A percentile compares a stretch with the other conserved stretches of the same genome.
Evolutionary conservation across 2,888 invertebrate genomes (phyloP).

Genomic region (Andrena camellia): DNA sequence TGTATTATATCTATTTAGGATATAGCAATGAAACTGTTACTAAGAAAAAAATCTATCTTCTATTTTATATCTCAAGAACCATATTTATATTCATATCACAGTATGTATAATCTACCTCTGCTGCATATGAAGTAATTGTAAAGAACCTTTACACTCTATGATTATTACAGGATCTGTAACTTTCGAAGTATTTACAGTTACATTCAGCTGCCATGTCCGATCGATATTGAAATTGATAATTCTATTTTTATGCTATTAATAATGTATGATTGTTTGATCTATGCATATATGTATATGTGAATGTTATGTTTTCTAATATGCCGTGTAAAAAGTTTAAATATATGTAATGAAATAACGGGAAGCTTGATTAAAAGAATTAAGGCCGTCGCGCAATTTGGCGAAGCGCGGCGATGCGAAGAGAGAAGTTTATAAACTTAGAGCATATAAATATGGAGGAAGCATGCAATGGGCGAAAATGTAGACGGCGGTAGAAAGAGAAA

Average conservation of each 20-base stretch:
- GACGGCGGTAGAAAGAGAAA: no score
- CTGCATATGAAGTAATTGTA: slow-evolving; percentile 5
- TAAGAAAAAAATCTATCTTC: neutral
- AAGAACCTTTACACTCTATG: neutral
- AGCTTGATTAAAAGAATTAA: neutral
- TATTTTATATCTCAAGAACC: neutral
- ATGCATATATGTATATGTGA: slow-evolving; percentile 21
- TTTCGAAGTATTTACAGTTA: slow-evolving; percentile 29
- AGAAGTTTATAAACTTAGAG: neutral
- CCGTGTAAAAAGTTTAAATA: slow-evolving; percentile 11
- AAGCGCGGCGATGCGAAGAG: no score
- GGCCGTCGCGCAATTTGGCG: no score
- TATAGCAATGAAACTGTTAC: slow-evolving; percentile 6
- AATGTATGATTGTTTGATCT: neutral
- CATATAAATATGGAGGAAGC: no score
- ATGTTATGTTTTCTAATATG: slow-evolving; percentile 22
- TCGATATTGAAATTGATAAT: neutral
- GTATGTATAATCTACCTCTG: slow-evolving; percentile 30
- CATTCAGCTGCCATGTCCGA: slow-evolving; percentile 23
- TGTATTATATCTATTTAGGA: neutral
- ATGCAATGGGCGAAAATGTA: no score
- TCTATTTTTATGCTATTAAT: slow-evolving; percentile 36
- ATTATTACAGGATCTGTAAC: slow-evolving; percentile 15
- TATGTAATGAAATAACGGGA: neutral
- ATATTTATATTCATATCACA: neutral